phyloP scores from a whole-genome alignment of 2,888 invertebrate species.

The Ichneumoninae sp. region DNA sequence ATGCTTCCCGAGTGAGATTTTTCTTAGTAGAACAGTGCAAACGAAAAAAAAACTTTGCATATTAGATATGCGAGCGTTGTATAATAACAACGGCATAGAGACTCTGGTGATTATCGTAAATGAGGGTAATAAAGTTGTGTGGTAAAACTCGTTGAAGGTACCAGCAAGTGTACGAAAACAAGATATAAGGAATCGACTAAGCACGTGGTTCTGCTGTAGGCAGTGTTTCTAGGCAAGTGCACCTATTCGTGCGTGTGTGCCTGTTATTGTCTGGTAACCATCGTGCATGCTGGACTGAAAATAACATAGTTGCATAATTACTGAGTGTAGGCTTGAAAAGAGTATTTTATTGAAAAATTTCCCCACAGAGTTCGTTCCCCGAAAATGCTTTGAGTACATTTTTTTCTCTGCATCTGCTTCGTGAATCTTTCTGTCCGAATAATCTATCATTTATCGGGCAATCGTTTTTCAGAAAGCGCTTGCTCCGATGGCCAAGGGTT shows the following conservation, averaged over 20 bases:
- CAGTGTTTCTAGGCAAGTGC: slow-evolving; percentile 82
- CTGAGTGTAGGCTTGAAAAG: background rate
- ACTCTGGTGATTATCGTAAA: slow-evolving; percentile 4
- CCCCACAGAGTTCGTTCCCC: slow-evolving; percentile 15
- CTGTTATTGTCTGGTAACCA: slow-evolving; percentile 18
- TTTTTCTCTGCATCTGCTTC: background rate
- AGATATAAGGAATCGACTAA: slow-evolving; percentile 79
- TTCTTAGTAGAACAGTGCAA: slow-evolving; percentile 14
- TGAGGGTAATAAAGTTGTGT: slow-evolving; percentile 55
- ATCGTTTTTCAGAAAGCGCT: slow-evolving; percentile 77
- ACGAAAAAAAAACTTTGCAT: slow-evolving; percentile 24
- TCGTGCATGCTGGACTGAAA: slow-evolving; percentile 50
- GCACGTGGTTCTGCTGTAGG: slow-evolving; percentile 81
- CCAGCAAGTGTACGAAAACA: slow-evolving; percentile 78
- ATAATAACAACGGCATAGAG: slow-evolving; percentile 8
- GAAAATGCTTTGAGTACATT: slow-evolving; percentile 3
- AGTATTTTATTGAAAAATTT: background rate
- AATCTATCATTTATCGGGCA: background rate
- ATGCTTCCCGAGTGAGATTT: slow-evolving; percentile 48
- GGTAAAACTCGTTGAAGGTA: slow-evolving; percentile 76
- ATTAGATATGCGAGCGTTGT: slow-evolving; percentile 34
- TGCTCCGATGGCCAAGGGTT: slow-evolving; percentile 79
- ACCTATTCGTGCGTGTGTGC: slow-evolving; percentile 74
- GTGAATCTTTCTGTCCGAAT: background rate
- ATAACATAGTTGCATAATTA: slow-evolving; percentile 18